A percentile compares a stretch with the other conserved stretches of the same genome.
Evolutionary conservation across 2,113 vertebrate species (phyloP).

Genomic region (Brachirus orientalis): DNA sequence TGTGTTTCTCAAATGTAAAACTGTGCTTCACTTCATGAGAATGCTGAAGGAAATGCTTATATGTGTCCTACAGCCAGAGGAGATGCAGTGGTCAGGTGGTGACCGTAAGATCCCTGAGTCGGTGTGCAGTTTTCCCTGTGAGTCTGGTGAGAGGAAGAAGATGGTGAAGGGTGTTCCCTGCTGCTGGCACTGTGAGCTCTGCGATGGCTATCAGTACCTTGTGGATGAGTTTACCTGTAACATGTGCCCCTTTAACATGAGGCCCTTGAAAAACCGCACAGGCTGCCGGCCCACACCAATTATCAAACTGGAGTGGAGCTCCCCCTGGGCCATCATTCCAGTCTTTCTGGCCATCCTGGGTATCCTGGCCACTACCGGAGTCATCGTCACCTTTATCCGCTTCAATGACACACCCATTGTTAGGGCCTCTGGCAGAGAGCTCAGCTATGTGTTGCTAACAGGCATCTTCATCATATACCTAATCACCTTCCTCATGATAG

Average conservation of each 20-base stretch:
- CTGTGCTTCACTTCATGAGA: too few species aligned
- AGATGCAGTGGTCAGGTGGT: slow-evolving; percentile 87
- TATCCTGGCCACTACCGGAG: slow-evolving; percentile 81
- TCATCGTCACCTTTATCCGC: slow-evolving; percentile 81
- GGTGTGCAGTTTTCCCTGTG: slow-evolving; percentile 88
- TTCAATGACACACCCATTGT: slow-evolving; percentile 89
- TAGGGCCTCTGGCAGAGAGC: slow-evolving; percentile 86
- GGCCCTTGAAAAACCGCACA: slow-evolving; percentile 82
- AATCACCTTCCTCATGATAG: slow-evolving; percentile 85
- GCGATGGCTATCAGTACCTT: slow-evolving; percentile 85
- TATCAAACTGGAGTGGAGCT: slow-evolving; percentile 85
- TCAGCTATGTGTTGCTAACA: slow-evolving; percentile 85
- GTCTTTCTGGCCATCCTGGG: slow-evolving; percentile 85
- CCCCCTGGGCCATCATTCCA: slow-evolving; percentile 85
- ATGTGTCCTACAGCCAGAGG: slow-evolving; percentile 77
- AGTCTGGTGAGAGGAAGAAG: slow-evolving; percentile 84
- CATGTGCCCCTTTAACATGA: slow-evolving; percentile 83
- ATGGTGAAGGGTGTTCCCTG: slow-evolving; percentile 88
- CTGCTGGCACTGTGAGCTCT: slow-evolving; percentile 89
- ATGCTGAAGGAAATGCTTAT: too few species aligned
- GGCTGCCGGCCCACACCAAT: slow-evolving; percentile 84
- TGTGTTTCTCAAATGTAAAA: too few species aligned
- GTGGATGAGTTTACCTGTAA: slow-evolving; percentile 84
- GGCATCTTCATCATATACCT: slow-evolving; percentile 84
- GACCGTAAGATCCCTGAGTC: slow-evolving; percentile 80